A percentile compares a stretch with the other conserved stretches of the same genome.
phyloP scores from a whole-genome alignment of 23 tunicate genomes.

The Halocynthia aurantium region DNA sequence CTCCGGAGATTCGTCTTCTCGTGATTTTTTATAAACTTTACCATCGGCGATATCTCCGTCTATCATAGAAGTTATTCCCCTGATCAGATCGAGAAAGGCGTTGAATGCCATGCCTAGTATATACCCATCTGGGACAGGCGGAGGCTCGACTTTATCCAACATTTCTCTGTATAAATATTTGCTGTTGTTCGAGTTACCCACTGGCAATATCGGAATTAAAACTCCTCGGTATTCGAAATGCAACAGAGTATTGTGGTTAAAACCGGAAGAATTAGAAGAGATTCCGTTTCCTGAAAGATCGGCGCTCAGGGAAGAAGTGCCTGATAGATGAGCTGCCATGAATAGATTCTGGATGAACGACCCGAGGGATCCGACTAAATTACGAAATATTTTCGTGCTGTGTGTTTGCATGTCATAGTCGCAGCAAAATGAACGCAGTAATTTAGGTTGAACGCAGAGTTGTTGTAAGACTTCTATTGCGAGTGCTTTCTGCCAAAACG shows the following conservation, averaged over 20 bases:
- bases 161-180: constrained; percentile 77
- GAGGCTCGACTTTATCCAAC: constrained; percentile 82
- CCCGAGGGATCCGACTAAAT: constrained; percentile 68
- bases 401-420: constrained; percentile 88
- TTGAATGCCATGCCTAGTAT: constrained; percentile 75
- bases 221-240: constrained; percentile 69
- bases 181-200: constrained; percentile 32
- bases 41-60: constrained; percentile 10
- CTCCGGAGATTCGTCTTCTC: not conserved
- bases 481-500: constrained; percentile 83
- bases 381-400: constrained; percentile 64
- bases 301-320: not conserved
- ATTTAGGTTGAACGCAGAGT: constrained; percentile 74
- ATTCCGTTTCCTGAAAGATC: constrained; percentile 1
- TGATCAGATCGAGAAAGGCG: constrained; percentile 61
- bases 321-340: constrained; percentile 27
- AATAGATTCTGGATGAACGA: constrained; percentile 63
- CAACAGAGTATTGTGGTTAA: constrained; percentile 1
- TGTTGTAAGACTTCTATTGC: constrained; percentile 89
- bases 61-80: constrained; percentile 63
- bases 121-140: constrained; percentile 75
- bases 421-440: constrained; percentile 58
- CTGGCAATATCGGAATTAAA: constrained; percentile 35
- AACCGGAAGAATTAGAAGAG: not conserved
- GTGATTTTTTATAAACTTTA: not conserved